Evolutionary conservation across 2,888 invertebrate genomes (phyloP).

Genomic region (Diplolepis rosae): DNA sequence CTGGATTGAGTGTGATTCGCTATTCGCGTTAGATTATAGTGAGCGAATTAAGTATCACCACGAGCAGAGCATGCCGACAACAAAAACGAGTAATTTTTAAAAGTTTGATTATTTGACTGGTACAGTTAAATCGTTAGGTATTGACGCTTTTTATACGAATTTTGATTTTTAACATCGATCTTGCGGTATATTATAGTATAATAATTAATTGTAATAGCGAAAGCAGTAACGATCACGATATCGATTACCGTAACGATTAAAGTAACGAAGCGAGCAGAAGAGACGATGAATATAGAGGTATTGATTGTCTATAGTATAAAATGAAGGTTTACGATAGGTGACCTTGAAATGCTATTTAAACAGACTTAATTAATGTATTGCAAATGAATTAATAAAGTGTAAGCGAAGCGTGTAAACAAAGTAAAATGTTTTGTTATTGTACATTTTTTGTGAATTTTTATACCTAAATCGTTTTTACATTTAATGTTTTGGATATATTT

Average conservation of each 20-base stretch:
- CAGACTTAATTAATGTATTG: constrained; percentile 73
- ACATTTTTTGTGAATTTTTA: constrained; percentile 46
- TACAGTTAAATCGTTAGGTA: constrained; percentile 68
- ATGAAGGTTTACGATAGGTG: constrained; percentile 69
- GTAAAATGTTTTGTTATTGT: constrained; percentile 30
- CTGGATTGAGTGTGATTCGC: constrained; percentile 41
- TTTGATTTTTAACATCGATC: constrained; percentile 71
- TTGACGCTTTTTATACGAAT: constrained; percentile 73
- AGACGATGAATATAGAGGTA: constrained; percentile 60
- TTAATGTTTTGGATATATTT: not conserved
- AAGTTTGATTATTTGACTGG: constrained; percentile 68
- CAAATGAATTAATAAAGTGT: constrained; percentile 73
- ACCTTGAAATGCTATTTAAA: constrained; percentile 71
- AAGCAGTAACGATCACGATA: constrained; percentile 43
- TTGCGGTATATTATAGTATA: constrained; percentile 57
- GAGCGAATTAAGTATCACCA: constrained; percentile 46
- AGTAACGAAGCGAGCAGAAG: constrained; percentile 42
- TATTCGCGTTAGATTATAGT: constrained; percentile 38
- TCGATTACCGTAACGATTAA: constrained; percentile 41
- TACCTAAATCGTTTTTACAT: constrained; percentile 4
- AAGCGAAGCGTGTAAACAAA: constrained; percentile 71
- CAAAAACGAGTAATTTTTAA: constrained; percentile 67
- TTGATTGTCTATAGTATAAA: constrained; percentile 71
- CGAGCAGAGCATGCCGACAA: constrained; percentile 40
- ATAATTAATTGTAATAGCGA: constrained; percentile 37